Percentiles rank a stretch among this genome's conserved stretches.
Conservation (phyloP, 2,113 vertebrate species). For the Xenopus tropicalis region DNA sequence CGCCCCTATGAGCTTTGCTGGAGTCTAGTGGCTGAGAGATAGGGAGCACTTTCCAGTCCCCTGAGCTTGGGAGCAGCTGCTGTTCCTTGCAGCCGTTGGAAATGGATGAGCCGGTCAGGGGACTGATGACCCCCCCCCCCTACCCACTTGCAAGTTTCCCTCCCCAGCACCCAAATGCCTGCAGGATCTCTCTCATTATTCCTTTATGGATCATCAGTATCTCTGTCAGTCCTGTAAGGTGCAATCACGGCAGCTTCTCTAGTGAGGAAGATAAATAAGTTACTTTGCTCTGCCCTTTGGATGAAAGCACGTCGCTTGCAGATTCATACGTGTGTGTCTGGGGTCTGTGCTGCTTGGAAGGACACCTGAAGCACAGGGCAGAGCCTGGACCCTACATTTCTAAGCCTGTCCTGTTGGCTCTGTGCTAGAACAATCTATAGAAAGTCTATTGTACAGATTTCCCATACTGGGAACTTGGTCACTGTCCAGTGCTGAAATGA, state of each 20-base stretch:
- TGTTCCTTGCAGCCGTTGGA: slow-evolving; percentile 1
- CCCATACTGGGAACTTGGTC: not conserved
- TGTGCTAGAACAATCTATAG: not conserved
- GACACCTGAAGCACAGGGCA: too few species aligned
- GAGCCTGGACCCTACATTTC: too few species aligned
- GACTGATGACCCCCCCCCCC: slow-evolving; percentile 10
- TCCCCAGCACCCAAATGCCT: slow-evolving; percentile 16
- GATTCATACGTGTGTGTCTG: not conserved
- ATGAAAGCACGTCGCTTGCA: not conserved
- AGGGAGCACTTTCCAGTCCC: too few species aligned
- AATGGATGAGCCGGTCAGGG: slow-evolving; percentile 20
- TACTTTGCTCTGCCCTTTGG: not conserved
- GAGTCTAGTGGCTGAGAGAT: not conserved
- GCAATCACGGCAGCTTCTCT: not conserved
- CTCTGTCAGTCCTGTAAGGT: not conserved
- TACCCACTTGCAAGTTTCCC: not conserved
- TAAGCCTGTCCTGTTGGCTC: too few species aligned
- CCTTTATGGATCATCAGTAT: slow-evolving; percentile 15
- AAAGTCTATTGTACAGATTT: too few species aligned
- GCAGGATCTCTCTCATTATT: slow-evolving; percentile 20
- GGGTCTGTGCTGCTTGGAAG: too few species aligned
- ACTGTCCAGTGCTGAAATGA: slow-evolving; percentile 14
- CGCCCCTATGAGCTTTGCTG: not conserved
- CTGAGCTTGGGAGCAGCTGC: slow-evolving; percentile 14
- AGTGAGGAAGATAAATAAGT: slow-evolving; percentile 3